phyloP scores from a whole-genome alignment of 2,113 vertebrate species.

The Madoqua kirkii region DNA sequence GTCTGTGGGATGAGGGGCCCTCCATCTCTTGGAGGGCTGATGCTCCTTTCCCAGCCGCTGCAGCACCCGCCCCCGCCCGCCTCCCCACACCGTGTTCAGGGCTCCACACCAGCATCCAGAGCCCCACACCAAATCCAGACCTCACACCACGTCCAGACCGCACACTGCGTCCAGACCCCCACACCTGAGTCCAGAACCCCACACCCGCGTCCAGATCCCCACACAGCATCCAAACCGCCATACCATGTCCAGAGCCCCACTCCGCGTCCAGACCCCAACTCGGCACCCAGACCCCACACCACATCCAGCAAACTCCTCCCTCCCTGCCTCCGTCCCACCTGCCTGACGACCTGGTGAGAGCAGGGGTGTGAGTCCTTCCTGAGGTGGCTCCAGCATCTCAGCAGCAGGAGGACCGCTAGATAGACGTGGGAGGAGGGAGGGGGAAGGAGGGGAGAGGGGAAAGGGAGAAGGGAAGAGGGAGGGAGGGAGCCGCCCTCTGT shows the following conservation, averaged over 20 bases:
- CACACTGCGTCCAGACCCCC: background rate
- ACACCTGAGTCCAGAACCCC: too few species aligned
- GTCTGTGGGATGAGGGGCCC: background rate
- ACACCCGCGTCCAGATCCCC: fast-evolving
- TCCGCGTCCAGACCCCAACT: fast-evolving
- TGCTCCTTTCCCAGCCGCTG: background rate
- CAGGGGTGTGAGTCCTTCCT: background rate
- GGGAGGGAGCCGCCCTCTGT: background rate
- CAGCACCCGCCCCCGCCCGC: background rate
- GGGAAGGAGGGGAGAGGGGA: too few species aligned
- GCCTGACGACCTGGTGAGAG: background rate
- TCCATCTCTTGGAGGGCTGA: background rate
- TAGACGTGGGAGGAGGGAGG: fast-evolving
- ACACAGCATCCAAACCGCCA: background rate
- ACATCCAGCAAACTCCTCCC: background rate
- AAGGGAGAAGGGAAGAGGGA: background rate
- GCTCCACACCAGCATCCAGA: too few species aligned
- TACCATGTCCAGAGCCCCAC: fast-evolving
- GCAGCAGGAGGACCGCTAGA: background rate
- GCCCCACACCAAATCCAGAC: too few species aligned
- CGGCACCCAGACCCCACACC: background rate
- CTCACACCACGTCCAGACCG: too few species aligned
- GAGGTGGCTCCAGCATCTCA: background rate
- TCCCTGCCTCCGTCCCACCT: background rate
- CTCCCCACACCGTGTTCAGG: too few species aligned